Conservation (phyloP, 2,113 vertebrate genomes). For the Albula glossodonta region DNA sequence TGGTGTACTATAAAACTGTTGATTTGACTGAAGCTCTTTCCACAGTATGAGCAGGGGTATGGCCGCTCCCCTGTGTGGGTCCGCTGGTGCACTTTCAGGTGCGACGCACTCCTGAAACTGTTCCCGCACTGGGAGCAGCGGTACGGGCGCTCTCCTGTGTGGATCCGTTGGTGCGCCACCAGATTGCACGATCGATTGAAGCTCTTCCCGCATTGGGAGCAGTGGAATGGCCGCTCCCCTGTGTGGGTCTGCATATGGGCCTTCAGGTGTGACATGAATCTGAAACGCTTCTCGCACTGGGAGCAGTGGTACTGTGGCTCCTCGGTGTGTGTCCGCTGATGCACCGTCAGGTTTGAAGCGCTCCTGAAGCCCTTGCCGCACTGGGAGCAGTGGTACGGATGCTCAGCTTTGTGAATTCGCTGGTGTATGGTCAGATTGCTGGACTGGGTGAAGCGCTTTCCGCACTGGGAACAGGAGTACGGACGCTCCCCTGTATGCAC, state of each 20-base stretch:
- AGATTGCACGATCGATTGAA: too few relatives aligned
- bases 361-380: constrained; percentile 67
- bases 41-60: not conserved
- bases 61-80: not conserved
- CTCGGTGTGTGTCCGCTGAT: constrained; percentile 63
- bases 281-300: constrained; percentile 61
- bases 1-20: not conserved
- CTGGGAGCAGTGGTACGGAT: constrained; percentile 64
- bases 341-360: constrained; percentile 58
- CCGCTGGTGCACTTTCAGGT: not conserved
- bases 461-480: constrained; percentile 65
- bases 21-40: not conserved
- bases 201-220: constrained; percentile 41
- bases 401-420: constrained; percentile 57
- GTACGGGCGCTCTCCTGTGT: constrained; percentile 24
- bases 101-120: constrained; percentile 37
- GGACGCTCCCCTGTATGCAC: constrained; percentile 64
- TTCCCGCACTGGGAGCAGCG: not conserved
- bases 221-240: constrained; percentile 65
- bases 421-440: constrained; percentile 66
- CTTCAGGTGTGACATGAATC: constrained; percentile 65
- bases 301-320: constrained; percentile 59
- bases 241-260: constrained; percentile 69
- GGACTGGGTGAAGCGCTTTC: constrained; percentile 62
- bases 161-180: constrained; percentile 39